phyloP scores from a whole-genome alignment of 2,888 invertebrate species.

The Onthophagus sagittarius region DNA sequence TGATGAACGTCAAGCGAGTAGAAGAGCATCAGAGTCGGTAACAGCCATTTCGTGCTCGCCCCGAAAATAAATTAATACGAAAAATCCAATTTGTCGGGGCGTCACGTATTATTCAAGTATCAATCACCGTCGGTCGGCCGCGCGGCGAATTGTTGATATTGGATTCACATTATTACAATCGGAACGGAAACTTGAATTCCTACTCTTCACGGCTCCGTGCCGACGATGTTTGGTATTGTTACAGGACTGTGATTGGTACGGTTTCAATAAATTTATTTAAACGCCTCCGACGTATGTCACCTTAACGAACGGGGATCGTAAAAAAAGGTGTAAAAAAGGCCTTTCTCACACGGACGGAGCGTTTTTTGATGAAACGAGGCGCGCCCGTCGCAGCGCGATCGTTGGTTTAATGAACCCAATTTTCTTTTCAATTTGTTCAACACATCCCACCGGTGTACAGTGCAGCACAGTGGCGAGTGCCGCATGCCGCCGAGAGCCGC shows the following conservation, averaged over 20 bases:
- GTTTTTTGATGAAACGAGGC: neutral
- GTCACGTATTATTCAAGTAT: conserved; percentile 23
- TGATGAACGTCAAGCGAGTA: neutral
- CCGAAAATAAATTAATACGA: conserved; percentile 23
- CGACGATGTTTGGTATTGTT: neutral
- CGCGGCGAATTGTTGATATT: conserved; percentile 18
- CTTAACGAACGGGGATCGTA: neutral
- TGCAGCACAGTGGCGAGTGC: too few relatives aligned
- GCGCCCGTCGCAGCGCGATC: neutral
- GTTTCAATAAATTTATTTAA: neutral
- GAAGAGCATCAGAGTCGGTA: neutral
- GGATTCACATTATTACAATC: conserved; percentile 8
- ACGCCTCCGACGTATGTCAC: neutral
- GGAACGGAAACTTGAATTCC: neutral
- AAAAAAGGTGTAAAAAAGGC: neutral
- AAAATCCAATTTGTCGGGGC: conserved; percentile 25
- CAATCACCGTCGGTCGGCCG: conserved; percentile 19
- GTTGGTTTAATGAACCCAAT: neutral
- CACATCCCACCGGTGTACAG: neutral
- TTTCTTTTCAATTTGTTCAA: neutral
- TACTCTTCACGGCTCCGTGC: too few relatives aligned
- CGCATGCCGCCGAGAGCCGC: too few relatives aligned
- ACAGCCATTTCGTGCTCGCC: neutral
- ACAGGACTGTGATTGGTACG: neutral
- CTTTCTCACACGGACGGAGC: neutral